Base-by-base conservation (phyloP, 2,888 invertebrate genomes). In the Leptinotarsa peninsularis region DNA sequence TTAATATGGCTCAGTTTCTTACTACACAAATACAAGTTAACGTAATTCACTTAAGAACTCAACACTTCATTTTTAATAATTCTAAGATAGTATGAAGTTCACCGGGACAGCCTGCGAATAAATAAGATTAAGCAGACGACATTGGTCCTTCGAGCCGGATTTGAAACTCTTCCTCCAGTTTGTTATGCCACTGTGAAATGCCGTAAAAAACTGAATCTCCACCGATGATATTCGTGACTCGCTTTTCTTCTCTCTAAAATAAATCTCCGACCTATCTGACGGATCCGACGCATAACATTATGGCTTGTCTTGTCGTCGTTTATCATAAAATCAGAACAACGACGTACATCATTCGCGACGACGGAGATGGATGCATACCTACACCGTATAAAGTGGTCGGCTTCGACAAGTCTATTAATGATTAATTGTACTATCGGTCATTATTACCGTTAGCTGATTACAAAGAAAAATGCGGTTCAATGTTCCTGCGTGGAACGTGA, bases 401-500 rank as follows among this genome's bases (percentile, higher is more conserved):
- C 63, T 18, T 63, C 43, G 43, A 63, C 63, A 27, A 33, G 33
- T 43, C 43, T 33, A 63, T 63, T 27, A 27, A 63, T 63, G 33
- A 63, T 33, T 43, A 63, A 63, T 63, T 63, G 63, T 33, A 58
- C 17, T 43, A 63, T 60, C 27, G 23, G 63, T 63, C 63, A 63
- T 43, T 7, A n/a, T 43, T 33, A 63, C 63, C 63, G 63, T 63
- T 63, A 63, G 43, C n/a, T 43, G 70, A 49, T 70, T 58, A 70
- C 21, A 52, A 66, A 72, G 21, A 66, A 33, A 50, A 54, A 49
- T 18, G 54, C 23, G 63, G 63, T 63, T 72, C 67, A 67, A 72
- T 17, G 72, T 33, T 72, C 72, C 17, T 18, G n/a, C 15, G 17
- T 43, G 21, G 43, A 33, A 72, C 72, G 72, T 72, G 72, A 72